A percentile compares a stretch with the other conserved stretches of the same genome.
phyloP scores from a whole-genome alignment of 2,888 invertebrate genomes.

The Andrena marginata region DNA sequence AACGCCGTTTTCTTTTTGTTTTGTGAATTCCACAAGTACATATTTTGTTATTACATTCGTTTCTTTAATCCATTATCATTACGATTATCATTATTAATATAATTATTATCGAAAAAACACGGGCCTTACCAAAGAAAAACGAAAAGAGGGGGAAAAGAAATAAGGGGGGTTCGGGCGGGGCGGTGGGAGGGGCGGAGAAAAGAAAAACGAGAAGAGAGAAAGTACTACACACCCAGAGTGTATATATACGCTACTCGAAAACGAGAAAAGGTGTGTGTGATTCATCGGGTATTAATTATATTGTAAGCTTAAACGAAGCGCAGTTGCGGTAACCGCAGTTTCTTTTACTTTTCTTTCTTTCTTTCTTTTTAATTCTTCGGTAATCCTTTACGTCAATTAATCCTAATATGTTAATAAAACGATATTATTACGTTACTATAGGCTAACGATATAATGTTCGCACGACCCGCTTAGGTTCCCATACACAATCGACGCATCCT shows the following conservation, averaged over 20 bases:
- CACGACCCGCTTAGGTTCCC: slow-evolving; percentile 66
- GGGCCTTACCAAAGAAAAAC: slow-evolving; percentile 60
- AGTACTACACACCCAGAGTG: slow-evolving; percentile 56
- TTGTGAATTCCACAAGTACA: slow-evolving; percentile 80
- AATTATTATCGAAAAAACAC: slow-evolving; percentile 72
- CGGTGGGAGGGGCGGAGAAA: slow-evolving; percentile 10
- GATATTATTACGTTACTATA: slow-evolving; percentile 76
- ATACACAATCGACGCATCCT: slow-evolving; percentile 75
- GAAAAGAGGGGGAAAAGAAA: slow-evolving; percentile 51
- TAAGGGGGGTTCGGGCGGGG: not conserved
- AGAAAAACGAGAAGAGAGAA: slow-evolving; percentile 55
- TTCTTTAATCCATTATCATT: slow-evolving; percentile 70
- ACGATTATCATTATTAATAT: slow-evolving; percentile 69
- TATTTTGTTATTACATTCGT: slow-evolving; percentile 77
- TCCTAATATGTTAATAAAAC: slow-evolving; percentile 78
- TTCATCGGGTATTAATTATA: slow-evolving; percentile 30
- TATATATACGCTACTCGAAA: slow-evolving; percentile 61
- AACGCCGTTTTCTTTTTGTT: slow-evolving; percentile 69
- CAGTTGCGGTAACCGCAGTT: slow-evolving; percentile 48
- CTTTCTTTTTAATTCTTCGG: slow-evolving; percentile 19
- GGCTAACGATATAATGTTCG: slow-evolving; percentile 74
- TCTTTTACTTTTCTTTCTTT: not conserved
- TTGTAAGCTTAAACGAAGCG: slow-evolving; percentile 63
- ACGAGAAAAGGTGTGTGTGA: slow-evolving; percentile 56
- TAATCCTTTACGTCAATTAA: slow-evolving; percentile 66